Percentiles rank a stretch among this genome's conserved stretches.
Conservation (phyloP, 92 coral and sea anemone genomes). For the Muricea muricata region DNA sequence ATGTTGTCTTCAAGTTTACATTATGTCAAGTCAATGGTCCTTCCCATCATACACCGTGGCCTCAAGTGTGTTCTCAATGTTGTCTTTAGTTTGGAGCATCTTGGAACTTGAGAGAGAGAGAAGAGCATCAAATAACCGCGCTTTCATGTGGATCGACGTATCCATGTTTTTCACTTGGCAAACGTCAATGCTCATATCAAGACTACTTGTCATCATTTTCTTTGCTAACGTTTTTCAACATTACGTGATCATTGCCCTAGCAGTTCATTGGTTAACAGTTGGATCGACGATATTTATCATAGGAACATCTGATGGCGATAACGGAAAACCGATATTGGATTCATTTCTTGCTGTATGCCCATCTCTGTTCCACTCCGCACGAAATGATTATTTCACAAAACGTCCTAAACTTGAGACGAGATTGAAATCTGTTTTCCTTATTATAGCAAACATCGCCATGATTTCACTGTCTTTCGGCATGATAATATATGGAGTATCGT, state of each 20-base stretch:
- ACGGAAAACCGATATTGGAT: too few relatives aligned
- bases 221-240: neutral
- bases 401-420: neutral
- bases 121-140: neutral
- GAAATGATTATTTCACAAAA: neutral
- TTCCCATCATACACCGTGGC: neutral
- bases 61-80: neutral
- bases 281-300: neutral
- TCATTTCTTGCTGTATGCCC: neutral
- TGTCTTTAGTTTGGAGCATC: neutral
- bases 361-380: neutral
- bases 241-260: neutral
- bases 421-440: neutral
- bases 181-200: neutral
- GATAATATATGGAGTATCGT: neutral
- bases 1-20: neutral
- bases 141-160: neutral
- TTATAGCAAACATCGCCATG: neutral
- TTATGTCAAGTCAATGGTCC: neutral
- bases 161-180: neutral
- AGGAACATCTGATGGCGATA: neutral
- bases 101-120: neutral
- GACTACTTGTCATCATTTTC: neutral
- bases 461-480: neutral
- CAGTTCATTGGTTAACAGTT: neutral